A percentile compares a stretch with the other conserved stretches of the same genome.
phyloP scores from a whole-genome alignment of 1,140 invertebrate species.

The Aphaenogaster ashmeadi region DNA sequence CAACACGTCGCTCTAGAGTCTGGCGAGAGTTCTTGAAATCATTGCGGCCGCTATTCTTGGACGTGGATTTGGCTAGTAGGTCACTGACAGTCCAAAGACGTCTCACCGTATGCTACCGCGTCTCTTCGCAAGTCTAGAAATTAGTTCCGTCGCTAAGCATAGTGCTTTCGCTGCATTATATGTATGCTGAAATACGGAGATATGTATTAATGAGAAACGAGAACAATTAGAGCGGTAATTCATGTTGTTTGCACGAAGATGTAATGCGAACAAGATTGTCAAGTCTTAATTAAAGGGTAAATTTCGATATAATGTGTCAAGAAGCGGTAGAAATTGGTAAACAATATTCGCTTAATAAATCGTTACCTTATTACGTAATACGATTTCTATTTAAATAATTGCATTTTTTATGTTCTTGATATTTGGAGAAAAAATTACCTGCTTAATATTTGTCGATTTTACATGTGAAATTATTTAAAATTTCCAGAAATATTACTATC shows the following conservation, averaged over 20 bases:
- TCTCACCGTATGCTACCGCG: background rate
- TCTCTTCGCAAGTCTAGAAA: constrained; percentile 11
- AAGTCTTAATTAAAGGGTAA: background rate
- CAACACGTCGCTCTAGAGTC: background rate
- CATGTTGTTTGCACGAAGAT: background rate
- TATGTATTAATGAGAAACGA: background rate
- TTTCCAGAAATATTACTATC: background rate
- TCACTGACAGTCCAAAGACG: constrained; percentile 54
- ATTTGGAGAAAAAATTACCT: background rate
- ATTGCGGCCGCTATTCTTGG: constrained; percentile 54
- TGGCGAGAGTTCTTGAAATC: constrained; percentile 52
- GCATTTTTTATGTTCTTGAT: background rate
- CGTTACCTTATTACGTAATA: too few species aligned
- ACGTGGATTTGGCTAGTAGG: constrained; percentile 54
- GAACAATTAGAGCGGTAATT: constrained; percentile 6
- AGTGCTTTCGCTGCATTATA: background rate
- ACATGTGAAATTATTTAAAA: background rate
- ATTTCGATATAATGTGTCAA: background rate
- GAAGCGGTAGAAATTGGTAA: background rate
- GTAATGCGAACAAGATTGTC: background rate
- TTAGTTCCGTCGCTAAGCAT: background rate
- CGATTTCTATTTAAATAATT: background rate
- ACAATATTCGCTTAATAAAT: background rate
- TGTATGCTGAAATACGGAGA: background rate
- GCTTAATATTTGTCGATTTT: background rate